Conservation (phyloP, 1,140 invertebrate species). For the Brachionus rubens region DNA sequence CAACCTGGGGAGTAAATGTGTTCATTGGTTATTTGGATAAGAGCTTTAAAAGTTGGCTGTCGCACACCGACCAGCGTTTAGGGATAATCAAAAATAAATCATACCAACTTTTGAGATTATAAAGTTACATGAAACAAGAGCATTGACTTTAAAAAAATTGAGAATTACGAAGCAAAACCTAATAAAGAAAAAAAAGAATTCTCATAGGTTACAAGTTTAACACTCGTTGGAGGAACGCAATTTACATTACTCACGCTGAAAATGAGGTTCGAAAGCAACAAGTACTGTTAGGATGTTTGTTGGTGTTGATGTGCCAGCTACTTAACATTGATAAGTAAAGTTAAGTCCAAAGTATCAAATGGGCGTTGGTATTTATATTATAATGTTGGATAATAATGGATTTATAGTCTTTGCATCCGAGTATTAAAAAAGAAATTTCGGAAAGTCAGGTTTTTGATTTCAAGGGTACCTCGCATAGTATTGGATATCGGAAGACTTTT, state of each 20-base stretch:
- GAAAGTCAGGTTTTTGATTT: slow-evolving; percentile 34
- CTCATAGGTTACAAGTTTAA: slow-evolving; percentile 23
- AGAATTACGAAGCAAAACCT: slow-evolving; percentile 19
- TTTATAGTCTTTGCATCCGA: slow-evolving; percentile 45
- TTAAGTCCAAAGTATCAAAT: slow-evolving; percentile 41
- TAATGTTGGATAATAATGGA: slow-evolving; percentile 45
- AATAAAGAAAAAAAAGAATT: slow-evolving; percentile 32
- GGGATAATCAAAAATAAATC: background rate
- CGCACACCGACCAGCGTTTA: slow-evolving; percentile 29
- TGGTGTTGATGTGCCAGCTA: slow-evolving; percentile 46
- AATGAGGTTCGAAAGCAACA: background rate
- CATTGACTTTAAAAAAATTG: slow-evolving; percentile 17
- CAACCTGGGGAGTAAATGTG: slow-evolving; percentile 45
- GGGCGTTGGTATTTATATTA: slow-evolving; percentile 28
- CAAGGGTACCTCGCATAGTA: slow-evolving; percentile 38
- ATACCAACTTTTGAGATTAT: background rate
- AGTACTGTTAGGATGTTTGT: slow-evolving; percentile 32
- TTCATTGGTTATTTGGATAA: slow-evolving; percentile 46
- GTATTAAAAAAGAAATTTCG: slow-evolving; percentile 34
- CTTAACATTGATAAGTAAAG: slow-evolving; percentile 9
- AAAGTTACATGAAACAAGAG: slow-evolving; percentile 22
- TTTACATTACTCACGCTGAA: background rate
- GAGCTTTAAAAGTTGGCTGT: slow-evolving; percentile 39
- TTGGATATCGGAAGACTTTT: slow-evolving; percentile 37
- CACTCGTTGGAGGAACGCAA: background rate